Evolutionary conservation across 2,888 invertebrate species (phyloP).

Genomic region (Pachydiplax longipennis): DNA sequence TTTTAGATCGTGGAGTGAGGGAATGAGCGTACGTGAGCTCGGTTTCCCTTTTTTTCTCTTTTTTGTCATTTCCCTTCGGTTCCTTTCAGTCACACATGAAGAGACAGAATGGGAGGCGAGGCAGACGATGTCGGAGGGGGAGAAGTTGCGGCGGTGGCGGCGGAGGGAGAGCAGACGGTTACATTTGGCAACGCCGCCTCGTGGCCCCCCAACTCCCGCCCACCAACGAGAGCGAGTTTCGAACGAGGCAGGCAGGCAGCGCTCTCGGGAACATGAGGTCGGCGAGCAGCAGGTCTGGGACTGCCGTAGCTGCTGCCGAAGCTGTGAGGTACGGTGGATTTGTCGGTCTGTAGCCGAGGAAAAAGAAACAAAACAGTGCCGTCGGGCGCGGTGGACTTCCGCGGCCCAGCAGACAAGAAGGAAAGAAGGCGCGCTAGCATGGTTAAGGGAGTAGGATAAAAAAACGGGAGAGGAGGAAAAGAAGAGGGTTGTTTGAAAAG

Average conservation of each 20-base stretch:
- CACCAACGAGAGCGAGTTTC: conserved; percentile 2
- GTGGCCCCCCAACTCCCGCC: conserved; percentile 38
- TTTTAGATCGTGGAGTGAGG: conserved; percentile 50
- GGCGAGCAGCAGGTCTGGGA: conserved; percentile 39
- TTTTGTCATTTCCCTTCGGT: conserved; percentile 38
- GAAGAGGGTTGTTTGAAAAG: conserved; percentile 4
- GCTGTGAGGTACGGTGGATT: conserved; percentile 5
- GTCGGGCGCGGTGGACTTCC: conserved; percentile 24
- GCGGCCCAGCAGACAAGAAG: conserved; percentile 13
- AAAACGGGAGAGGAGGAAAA: not conserved
- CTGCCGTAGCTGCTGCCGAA: conserved; percentile 27
- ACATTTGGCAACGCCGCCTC: conserved; percentile 42
- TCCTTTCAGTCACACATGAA: conserved; percentile 57
- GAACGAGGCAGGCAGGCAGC: conserved; percentile 17
- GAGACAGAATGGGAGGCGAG: conserved; percentile 56
- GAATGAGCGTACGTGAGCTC: conserved; percentile 4
- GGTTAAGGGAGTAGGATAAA: not conserved
- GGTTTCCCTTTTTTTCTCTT: not conserved
- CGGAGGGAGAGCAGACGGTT: not conserved
- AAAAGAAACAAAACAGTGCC: conserved; percentile 18
- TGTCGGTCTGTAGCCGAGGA: not conserved
- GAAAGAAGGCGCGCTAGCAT: conserved; percentile 7
- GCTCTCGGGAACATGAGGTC: conserved; percentile 44
- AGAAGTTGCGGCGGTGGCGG: conserved; percentile 46
- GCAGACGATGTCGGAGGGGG: conserved; percentile 52